Percentiles rank a stretch among this genome's conserved stretches.
These are phyloP conservation scores for Diceros bicornis DNA, from an alignment of 2,797 vertebrate species.

Conservation along the genomic window DNA sequence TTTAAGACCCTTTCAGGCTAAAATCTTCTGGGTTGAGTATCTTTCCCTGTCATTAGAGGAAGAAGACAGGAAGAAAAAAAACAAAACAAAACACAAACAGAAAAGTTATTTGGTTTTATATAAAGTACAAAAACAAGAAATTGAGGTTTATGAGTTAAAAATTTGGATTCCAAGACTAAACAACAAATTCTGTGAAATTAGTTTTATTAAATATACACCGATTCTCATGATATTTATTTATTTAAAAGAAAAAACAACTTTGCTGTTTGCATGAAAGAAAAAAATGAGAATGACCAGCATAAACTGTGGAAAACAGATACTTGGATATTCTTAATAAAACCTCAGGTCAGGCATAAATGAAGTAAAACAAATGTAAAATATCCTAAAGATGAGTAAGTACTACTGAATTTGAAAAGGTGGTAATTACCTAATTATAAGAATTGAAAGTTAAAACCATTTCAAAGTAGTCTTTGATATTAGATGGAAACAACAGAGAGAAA, in stretches of 20 bases:
- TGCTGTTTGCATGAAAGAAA: background rate
- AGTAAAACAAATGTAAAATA: conserved; percentile 48
- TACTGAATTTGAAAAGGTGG: conserved; percentile 20
- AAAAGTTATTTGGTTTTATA: conserved; percentile 24
- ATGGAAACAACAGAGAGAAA: background rate
- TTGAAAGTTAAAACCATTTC: conserved; percentile 43
- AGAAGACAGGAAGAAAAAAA: background rate
- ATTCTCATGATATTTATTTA: conserved; percentile 31
- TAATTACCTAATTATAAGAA: background rate
- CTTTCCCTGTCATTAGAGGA: background rate
- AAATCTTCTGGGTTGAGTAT: conserved; percentile 46
- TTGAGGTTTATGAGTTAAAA: background rate
- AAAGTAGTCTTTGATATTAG: conserved; percentile 11
- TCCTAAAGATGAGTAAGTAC: background rate
- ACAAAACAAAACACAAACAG: conserved; percentile 38
- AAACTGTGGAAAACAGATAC: conserved; percentile 2
- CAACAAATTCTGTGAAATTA: conserved; percentile 33
- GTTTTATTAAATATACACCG: background rate
- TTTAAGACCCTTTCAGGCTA: background rate
- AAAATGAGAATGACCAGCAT: background rate
- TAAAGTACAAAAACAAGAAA: conserved; percentile 54
- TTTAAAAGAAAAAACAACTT: conserved; percentile 53
- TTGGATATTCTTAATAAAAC: conserved; percentile 25
- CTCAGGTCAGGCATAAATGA: conserved; percentile 27
- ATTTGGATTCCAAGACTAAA: background rate